Evolutionary conservation across 1,140 invertebrate species (phyloP).

Genomic region (Episyrphus balteatus): DNA sequence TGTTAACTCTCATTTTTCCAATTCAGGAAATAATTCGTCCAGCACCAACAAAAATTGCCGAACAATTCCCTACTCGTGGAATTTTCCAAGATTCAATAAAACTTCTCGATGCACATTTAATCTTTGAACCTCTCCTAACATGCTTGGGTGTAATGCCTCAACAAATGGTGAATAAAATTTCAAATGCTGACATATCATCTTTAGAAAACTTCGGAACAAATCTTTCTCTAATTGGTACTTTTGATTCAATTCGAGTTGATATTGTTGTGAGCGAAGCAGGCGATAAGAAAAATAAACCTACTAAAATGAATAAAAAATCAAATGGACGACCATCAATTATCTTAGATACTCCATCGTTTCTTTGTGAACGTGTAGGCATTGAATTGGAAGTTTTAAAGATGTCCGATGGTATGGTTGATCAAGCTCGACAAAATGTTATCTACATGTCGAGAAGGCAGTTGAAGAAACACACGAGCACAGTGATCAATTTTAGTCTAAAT

Average conservation of each 20-base stretch:
- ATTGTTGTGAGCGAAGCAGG: slow-evolving; percentile 83
- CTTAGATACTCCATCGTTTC: slow-evolving; percentile 76
- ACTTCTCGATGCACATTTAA: slow-evolving; percentile 80
- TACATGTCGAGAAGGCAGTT: slow-evolving; percentile 77
- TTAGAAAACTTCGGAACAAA: slow-evolving; percentile 84
- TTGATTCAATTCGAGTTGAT: slow-evolving; percentile 82
- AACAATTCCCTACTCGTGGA: slow-evolving; percentile 19
- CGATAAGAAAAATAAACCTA: slow-evolving; percentile 38
- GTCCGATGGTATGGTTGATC: slow-evolving; percentile 79
- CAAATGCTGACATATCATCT: slow-evolving; percentile 42
- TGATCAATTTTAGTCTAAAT: slow-evolving; percentile 78
- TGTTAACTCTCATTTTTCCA: neutral
- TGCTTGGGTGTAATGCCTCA: slow-evolving; percentile 78
- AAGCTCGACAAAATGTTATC: slow-evolving; percentile 67
- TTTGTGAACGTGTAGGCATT: slow-evolving; percentile 81
- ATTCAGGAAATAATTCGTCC: slow-evolving; percentile 15
- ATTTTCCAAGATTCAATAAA: slow-evolving; percentile 73
- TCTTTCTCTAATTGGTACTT: slow-evolving; percentile 71
- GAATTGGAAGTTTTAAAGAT: slow-evolving; percentile 83
- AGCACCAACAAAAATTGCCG: slow-evolving; percentile 17
- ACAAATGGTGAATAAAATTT: slow-evolving; percentile 55
- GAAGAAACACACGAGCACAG: slow-evolving; percentile 79
- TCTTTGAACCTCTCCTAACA: slow-evolving; percentile 77
- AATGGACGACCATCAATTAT: slow-evolving; percentile 49
- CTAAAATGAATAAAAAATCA: slow-evolving; percentile 22